These are phyloP conservation scores for Axinella damicornis DNA, from an alignment of 37 sponge, comb jelly and placozoan species.

Conservation along the genomic window DNA sequence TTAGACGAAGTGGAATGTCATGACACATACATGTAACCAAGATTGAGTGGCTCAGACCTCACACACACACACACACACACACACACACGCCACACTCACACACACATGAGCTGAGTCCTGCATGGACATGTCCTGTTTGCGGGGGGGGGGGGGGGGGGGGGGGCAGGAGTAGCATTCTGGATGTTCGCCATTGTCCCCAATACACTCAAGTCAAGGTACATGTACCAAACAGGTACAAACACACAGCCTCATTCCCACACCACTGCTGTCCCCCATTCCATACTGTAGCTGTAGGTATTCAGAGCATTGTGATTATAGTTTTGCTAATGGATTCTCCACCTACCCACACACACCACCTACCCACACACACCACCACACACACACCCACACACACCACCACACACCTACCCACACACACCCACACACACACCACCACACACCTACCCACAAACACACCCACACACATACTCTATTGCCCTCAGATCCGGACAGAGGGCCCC, in stretches of 20 bases:
- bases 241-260: neutral
- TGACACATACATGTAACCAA: neutral
- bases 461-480: no score
- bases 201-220: slow-evolving; percentile 90
- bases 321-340: no score
- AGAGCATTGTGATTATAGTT: no score
- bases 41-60: no score
- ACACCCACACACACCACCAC: no score
- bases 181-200: slow-evolving; percentile 83
- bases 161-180: slow-evolving; percentile 92
- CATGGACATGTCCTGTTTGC: slow-evolving; percentile 67
- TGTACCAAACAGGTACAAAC: slow-evolving; percentile 86
- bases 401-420: no score
- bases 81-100: neutral
- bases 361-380: neutral
- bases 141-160: no score
- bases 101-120: slow-evolving; percentile 75
- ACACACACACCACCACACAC: no score
- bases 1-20: no score
- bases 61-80: neutral
- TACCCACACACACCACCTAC: neutral
- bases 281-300: no score
- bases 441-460: no score
- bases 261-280: no score
- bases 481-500: slow-evolving; percentile 80